These are phyloP conservation scores for Trachurus trachurus DNA, from an alignment of 2,797 vertebrate genomes.

Conservation along the genomic window DNA sequence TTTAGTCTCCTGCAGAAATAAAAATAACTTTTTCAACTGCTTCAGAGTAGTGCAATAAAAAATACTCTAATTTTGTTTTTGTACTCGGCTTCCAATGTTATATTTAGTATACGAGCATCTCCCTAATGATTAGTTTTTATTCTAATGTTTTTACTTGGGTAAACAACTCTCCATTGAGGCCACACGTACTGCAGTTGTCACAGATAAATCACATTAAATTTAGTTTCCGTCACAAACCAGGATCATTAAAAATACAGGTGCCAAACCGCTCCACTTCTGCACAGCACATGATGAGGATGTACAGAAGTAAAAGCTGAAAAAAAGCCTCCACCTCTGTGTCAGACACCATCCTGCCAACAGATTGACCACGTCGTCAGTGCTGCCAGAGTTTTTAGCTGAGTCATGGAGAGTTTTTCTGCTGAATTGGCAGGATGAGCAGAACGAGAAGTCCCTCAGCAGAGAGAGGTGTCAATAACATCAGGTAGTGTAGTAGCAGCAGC, in stretches of 20 bases:
- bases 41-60: background rate
- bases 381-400: constrained; percentile 69
- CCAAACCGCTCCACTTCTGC: background rate
- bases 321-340: constrained; percentile 8
- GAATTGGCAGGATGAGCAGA: constrained; percentile 47
- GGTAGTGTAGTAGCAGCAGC: constrained; percentile 54
- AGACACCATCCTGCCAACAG: constrained; percentile 15
- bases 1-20: background rate
- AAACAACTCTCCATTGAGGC: background rate
- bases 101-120: background rate
- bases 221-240: background rate
- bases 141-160: background rate
- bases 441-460: constrained; percentile 52
- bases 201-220: background rate
- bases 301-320: constrained; percentile 4
- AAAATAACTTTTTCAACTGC: background rate
- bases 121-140: background rate
- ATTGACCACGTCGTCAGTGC: constrained; percentile 39
- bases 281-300: background rate
- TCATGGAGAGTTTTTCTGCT: constrained; percentile 63
- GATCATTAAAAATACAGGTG: background rate
- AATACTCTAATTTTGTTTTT: background rate
- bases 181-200: background rate
- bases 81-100: rapidly evolving
- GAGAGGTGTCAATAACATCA: constrained; percentile 58